A percentile compares a stretch with the other conserved stretches of the same genome.
These are phyloP conservation scores for Plutella xylostella DNA, from an alignment of 2,888 invertebrate genomes.

Conservation along the genomic window DNA sequence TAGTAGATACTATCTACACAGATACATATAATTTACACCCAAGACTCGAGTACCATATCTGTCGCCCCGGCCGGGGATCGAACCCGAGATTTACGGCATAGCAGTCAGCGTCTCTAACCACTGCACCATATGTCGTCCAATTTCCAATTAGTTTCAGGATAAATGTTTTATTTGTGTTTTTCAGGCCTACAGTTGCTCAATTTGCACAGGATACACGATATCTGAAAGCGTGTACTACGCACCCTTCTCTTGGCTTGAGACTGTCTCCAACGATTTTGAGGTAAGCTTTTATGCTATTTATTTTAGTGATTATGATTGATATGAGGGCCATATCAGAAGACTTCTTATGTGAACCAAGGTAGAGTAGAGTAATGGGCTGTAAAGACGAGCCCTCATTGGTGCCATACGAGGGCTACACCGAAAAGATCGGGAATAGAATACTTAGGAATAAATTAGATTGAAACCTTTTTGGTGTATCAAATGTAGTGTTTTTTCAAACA, in stretches of 20 bases:
- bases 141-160: too few species aligned
- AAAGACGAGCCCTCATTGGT: neutral
- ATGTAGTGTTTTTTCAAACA: too few species aligned
- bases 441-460: neutral
- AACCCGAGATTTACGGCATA: too few species aligned
- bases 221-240: constrained; percentile 96
- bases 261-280: constrained; percentile 79
- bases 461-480: neutral
- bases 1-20: too few species aligned
- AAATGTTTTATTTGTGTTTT: too few species aligned
- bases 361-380: neutral
- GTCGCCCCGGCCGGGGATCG: too few species aligned
- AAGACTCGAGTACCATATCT: too few species aligned
- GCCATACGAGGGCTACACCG: neutral
- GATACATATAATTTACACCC: too few species aligned
- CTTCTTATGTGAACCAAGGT: neutral
- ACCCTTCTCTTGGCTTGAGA: constrained; percentile 80
- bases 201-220: constrained; percentile 89
- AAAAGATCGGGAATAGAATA: neutral
- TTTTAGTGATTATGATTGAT: neutral
- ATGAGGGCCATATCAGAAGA: neutral
- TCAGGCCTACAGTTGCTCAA: constrained; percentile 84
- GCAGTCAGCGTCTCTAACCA: too few species aligned
- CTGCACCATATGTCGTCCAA: too few species aligned
- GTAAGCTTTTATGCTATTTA: constrained; percentile 36